Conservation (phyloP, 2,888 invertebrate species). For the Ramazzottius varieornatus region DNA sequence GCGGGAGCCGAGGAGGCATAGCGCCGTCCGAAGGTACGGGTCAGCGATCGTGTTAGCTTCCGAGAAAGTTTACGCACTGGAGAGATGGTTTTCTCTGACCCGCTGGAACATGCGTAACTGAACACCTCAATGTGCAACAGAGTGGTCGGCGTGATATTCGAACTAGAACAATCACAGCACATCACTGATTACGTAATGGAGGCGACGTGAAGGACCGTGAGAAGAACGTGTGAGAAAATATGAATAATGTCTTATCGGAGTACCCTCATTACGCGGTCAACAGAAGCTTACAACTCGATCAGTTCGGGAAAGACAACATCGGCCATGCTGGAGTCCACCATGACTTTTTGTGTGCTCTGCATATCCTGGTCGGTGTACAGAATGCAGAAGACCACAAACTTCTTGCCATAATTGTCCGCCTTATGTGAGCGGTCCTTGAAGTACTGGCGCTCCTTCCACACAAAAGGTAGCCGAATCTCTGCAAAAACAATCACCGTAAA, state of each 20-base stretch:
- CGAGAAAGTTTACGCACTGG: not conserved
- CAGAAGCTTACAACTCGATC: not conserved
- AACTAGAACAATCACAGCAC: not conserved
- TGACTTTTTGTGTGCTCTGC: constrained; percentile 2
- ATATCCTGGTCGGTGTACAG: not conserved
- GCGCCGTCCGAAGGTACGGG: not conserved
- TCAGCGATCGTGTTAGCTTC: constrained; percentile 2
- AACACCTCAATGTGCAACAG: not conserved
- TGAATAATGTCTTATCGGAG: not conserved
- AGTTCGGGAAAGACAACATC: not conserved
- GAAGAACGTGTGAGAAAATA: not conserved
- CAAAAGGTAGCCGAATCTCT: constrained; percentile 1
- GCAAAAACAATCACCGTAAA: too few species aligned
- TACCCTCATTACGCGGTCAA: too few species aligned
- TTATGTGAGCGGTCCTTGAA: not conserved
- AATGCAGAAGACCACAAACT: not conserved
- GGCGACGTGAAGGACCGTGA: too few species aligned
- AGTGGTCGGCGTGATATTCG: not conserved
- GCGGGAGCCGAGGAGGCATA: not conserved
- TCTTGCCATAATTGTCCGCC: not conserved
- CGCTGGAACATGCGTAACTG: not conserved
- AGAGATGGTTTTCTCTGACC: not conserved
- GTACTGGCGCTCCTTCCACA: constrained; percentile 1
- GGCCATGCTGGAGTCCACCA: not conserved
- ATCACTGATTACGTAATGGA: too few species aligned